Percentiles rank a stretch among this genome's conserved stretches.
Conservation (phyloP, 2,113 vertebrate species). For the Entosphenus tridentatus region DNA sequence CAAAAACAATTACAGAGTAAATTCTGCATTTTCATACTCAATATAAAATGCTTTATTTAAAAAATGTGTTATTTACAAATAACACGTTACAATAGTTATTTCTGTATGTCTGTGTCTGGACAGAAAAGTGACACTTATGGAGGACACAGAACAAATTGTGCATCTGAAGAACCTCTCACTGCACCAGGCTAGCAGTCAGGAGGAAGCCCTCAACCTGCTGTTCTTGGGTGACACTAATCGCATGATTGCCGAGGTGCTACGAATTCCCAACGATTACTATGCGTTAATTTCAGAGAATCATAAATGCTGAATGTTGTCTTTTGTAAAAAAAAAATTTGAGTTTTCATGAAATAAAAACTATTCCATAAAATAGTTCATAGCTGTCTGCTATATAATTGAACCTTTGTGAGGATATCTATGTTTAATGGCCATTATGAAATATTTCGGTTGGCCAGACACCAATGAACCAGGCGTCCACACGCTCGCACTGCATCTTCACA, state of each 20-base stretch:
- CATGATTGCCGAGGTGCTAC: slow-evolving; percentile 73
- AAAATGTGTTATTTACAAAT: too few species aligned
- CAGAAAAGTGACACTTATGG: slow-evolving; percentile 70
- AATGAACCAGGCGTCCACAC: slow-evolving; percentile 81
- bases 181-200: slow-evolving; percentile 58
- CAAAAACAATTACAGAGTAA: too few species aligned
- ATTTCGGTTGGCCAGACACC: slow-evolving; percentile 37
- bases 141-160: slow-evolving; percentile 78
- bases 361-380: too few species aligned
- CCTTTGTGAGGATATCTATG: too few species aligned
- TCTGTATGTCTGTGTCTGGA: too few species aligned
- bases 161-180: slow-evolving; percentile 77
- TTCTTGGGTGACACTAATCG: slow-evolving; percentile 92
- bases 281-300: neutral
- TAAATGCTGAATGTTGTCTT: neutral
- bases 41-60: too few species aligned
- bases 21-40: too few species aligned
- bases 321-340: neutral
- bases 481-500: slow-evolving; percentile 93
- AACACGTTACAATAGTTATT: too few species aligned
- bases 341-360: too few species aligned
- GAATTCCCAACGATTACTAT: neutral
- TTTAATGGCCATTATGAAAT: too few species aligned
- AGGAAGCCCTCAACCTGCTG: slow-evolving; percentile 73
- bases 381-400: too few species aligned